Evolutionary conservation across 2,888 invertebrate species (phyloP).

Genomic region (Poecilus cupreus): DNA sequence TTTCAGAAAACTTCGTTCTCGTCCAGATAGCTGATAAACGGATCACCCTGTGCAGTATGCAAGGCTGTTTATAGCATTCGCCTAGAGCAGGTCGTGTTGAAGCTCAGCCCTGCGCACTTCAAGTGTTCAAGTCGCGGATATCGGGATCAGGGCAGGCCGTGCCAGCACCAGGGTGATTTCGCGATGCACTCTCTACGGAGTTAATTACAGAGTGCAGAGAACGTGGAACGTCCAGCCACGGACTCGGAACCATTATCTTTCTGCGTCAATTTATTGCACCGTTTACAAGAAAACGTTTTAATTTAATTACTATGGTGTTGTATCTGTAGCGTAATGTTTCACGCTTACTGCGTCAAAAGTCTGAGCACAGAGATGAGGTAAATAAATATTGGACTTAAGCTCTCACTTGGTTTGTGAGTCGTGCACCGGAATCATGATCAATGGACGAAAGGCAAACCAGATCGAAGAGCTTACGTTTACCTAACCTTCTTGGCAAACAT

Average conservation of each 20-base stretch:
- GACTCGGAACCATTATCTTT: conserved; percentile 50
- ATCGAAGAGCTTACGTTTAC: not conserved
- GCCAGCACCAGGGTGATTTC: not conserved
- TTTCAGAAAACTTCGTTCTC: not conserved
- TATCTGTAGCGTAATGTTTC: conserved; percentile 44
- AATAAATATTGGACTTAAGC: not conserved
- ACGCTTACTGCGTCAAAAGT: conserved; percentile 42
- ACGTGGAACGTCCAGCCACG: not conserved
- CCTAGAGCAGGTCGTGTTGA: conserved; percentile 30
- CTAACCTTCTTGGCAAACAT: no score
- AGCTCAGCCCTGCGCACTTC: not conserved
- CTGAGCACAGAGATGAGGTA: not conserved
- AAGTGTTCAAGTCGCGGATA: not conserved
- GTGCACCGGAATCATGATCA: not conserved
- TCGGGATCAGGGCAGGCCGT: conserved; percentile 13
- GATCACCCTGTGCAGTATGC: not conserved
- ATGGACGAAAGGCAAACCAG: no score
- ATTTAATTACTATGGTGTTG: conserved; percentile 54
- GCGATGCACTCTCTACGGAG: conserved; percentile 40
- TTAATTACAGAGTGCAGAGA: conserved; percentile 48
- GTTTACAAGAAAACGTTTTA: conserved; percentile 57
- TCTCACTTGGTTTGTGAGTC: no score
- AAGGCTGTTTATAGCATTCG: not conserved
- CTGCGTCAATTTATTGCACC: conserved; percentile 54
- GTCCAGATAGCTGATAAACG: not conserved